Evolutionary conservation across 2,113 vertebrate species (phyloP), one percentile per base, ranked within the genome.

Genomic region (Archocentrus centrarchus): DNA sequence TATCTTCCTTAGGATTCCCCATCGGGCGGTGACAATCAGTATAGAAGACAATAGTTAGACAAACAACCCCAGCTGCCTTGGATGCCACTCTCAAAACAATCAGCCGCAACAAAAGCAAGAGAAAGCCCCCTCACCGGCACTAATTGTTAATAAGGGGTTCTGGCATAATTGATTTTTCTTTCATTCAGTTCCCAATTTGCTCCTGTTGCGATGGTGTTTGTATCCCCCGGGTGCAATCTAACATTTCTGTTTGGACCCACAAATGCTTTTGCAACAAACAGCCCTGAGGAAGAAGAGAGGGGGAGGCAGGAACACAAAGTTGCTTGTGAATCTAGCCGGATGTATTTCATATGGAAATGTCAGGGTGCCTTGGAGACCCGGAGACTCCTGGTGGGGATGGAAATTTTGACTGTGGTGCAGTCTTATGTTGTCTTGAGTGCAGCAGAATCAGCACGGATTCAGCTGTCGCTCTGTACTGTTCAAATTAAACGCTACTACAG

Each of bases 131-230:
- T 90, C 86, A 78, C 87, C 84, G 63, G 66, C 77, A 55, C 89
- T 92, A 92, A 94, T 93, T 93, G 89, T 91, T 94, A 93, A 94
- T 93, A 89, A 91, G 82, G 84, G 86, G 91, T 60, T 92, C 93
- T 82, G 86, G 81, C 75, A 89, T 93, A 92, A 94, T 95, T 93
- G 87, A 93, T 95, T 94, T 91, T 89, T 81, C 93, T 86, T 92
- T 93, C 92, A 91, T 92, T 93, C 87, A 73, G 83, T 81, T 91
- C 84, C 89, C 92, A 91, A 89, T 93, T 94, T 93, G 80, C 82
- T 85, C 82, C 81, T 79, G 90, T 84, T 86, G 90, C 75, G 84
- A 86, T 85, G 85, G 82, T 53, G 58, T 86, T 83, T 77, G 81
- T 87, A 88, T 93, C 94, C 89, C 70, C 79, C 7, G 77, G 93